phyloP scores from a whole-genome alignment of 2,797 vertebrate genomes.

The Avahi laniger region DNA sequence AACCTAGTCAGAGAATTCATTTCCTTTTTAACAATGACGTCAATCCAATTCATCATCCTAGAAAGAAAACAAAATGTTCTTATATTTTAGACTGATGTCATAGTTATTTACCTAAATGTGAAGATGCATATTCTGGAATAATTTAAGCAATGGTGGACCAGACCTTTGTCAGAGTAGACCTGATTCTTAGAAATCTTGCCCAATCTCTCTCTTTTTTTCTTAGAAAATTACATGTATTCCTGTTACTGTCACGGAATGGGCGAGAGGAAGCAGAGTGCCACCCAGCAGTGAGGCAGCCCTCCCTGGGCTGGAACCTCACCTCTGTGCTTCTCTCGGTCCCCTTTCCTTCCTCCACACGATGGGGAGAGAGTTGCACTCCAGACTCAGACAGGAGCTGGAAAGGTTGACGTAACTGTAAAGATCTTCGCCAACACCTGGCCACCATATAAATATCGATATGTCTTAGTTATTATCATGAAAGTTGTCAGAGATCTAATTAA shows the following conservation, averaged over 20 bases:
- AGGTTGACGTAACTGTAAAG: not conserved
- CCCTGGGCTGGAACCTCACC: not conserved
- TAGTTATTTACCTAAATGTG: not conserved
- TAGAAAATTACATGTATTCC: not conserved
- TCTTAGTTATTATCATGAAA: not conserved
- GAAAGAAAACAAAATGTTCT: constrained; percentile 45
- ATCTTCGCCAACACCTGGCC: not conserved
- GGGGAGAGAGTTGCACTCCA: not conserved
- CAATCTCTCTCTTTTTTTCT: not conserved
- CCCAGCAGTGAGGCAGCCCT: not conserved
- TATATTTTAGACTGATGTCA: not conserved
- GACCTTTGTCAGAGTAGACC: not conserved
- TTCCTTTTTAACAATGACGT: constrained; percentile 60
- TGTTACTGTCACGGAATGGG: not conserved
- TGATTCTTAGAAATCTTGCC: not conserved
- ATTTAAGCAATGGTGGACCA: constrained; percentile 26
- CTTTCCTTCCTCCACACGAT: not conserved
- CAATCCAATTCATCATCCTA: not conserved
- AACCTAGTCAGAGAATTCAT: not conserved
- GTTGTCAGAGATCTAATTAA: not conserved
- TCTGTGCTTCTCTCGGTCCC: not conserved
- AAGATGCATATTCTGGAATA: not conserved
- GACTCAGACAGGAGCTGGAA: not conserved
- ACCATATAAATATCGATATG: not conserved
- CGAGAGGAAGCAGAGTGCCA: not conserved